Conservation (phyloP, 2,888 invertebrate genomes). For the Papilio gigon region DNA sequence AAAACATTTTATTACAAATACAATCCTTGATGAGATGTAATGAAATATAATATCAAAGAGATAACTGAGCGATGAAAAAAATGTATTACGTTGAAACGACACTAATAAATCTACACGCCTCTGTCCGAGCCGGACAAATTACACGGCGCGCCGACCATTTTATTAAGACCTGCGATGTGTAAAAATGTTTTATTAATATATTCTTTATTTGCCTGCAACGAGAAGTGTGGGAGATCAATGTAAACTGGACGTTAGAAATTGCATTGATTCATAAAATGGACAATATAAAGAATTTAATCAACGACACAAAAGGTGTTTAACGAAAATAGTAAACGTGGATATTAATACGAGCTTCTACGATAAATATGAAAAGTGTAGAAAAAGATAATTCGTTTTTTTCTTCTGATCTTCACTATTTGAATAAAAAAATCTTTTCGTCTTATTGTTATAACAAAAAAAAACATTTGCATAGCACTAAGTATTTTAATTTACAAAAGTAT, state of each 20-base stretch:
- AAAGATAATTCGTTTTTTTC: not conserved
- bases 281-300: constrained; percentile 52
- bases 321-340: constrained; percentile 38
- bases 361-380: not conserved
- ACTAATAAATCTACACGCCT: constrained; percentile 47
- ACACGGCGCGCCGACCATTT: constrained; percentile 43
- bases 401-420: not conserved
- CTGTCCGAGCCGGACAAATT: constrained; percentile 46
- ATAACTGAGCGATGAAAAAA: constrained; percentile 27
- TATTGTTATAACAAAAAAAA: not conserved
- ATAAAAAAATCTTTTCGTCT: not conserved
- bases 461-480: no score
- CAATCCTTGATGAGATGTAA: constrained; percentile 8
- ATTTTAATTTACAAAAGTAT: no score
- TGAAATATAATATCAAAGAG: constrained; percentile 34
- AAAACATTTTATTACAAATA: constrained; percentile 18
- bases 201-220: not conserved
- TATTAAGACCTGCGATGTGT: constrained; percentile 41
- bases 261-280: constrained; percentile 51
- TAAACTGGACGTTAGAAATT: constrained; percentile 48
- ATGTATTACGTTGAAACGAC: constrained; percentile 41
- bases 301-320: constrained; percentile 49
- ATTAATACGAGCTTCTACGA: constrained; percentile 1
- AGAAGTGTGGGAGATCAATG: constrained; percentile 43
- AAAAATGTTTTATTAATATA: constrained; percentile 31